A percentile compares a stretch with the other conserved stretches of the same genome.
Conservation (phyloP, 2,113 vertebrate genomes). For the Dryoscopus gambensis region DNA sequence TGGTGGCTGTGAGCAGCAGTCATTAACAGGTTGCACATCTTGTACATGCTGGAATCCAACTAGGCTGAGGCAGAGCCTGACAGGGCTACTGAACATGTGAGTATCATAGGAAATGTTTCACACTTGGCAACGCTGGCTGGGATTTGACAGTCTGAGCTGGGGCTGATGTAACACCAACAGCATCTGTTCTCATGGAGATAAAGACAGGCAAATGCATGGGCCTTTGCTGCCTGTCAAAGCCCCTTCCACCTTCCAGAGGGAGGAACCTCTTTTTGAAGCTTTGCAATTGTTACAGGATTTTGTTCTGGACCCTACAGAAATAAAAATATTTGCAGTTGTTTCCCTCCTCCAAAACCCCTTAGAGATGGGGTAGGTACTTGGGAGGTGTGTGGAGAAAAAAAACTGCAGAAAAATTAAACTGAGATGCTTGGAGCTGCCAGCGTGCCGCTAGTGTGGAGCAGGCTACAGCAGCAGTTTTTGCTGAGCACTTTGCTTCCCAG, state of each 20-base stretch:
- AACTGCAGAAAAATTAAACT: not conserved
- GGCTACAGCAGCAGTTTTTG: not conserved
- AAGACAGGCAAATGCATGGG: not conserved
- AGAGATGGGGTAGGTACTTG: not conserved
- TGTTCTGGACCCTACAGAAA: not conserved
- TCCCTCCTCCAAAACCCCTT: not conserved
- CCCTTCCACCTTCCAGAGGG: not conserved
- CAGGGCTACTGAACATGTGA: not conserved
- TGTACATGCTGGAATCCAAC: not conserved
- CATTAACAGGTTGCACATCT: not conserved
- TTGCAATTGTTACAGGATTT: not conserved
- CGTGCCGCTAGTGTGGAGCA: not conserved
- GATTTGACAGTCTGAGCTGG: not conserved
- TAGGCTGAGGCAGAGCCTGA: not conserved
- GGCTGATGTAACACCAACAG: not conserved
- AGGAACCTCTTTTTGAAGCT: not conserved
- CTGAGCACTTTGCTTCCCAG: not conserved
- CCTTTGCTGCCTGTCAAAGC: not conserved
- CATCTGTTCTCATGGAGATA: not conserved
- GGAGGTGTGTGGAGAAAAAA: accelerated
- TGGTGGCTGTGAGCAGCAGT: not conserved
- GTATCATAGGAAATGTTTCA: not conserved
- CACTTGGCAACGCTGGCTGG: not conserved
- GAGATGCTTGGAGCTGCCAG: not conserved
- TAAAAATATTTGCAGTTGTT: not conserved